Conservation (phyloP, 2,797 vertebrate species). For the Cossypha niveicapilla region DNA sequence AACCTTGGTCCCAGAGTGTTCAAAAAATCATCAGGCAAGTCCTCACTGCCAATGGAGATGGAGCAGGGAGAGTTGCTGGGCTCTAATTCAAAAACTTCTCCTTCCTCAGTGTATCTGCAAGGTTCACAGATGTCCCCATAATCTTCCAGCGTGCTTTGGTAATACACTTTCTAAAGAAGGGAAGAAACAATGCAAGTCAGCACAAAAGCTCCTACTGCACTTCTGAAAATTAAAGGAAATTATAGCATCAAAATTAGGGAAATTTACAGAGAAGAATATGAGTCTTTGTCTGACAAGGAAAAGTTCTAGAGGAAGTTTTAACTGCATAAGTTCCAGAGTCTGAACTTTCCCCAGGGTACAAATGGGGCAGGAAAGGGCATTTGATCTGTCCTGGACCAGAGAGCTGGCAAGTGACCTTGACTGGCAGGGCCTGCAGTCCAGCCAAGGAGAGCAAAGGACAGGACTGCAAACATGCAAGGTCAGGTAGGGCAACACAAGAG, state of each 20-base stretch:
- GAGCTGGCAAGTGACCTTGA: neutral
- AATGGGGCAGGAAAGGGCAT: neutral
- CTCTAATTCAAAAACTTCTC: conserved; percentile 21
- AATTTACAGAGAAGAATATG: neutral
- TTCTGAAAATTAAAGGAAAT: neutral
- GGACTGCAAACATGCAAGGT: neutral
- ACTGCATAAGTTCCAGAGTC: neutral
- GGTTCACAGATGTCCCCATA: neutral
- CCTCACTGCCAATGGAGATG: conserved; percentile 36
- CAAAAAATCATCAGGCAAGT: conserved; percentile 66
- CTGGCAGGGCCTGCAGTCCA: neutral
- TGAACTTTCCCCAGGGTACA: neutral
- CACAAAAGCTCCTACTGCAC: neutral
- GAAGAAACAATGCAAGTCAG: neutral
- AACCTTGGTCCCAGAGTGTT: conserved; percentile 74
- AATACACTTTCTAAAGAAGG: conserved; percentile 63
- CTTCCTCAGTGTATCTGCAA: conserved; percentile 72
- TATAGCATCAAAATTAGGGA: neutral
- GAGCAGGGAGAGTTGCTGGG: conserved; percentile 41
- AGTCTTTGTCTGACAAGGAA: neutral
- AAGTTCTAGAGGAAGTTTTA: neutral
- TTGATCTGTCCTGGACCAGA: neutral
- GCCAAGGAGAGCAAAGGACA: neutral
- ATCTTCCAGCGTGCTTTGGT: neutral
- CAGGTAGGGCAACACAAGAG: neutral